phyloP scores from a whole-genome alignment of 2,888 invertebrate genomes.

The Sycophila texana region DNA sequence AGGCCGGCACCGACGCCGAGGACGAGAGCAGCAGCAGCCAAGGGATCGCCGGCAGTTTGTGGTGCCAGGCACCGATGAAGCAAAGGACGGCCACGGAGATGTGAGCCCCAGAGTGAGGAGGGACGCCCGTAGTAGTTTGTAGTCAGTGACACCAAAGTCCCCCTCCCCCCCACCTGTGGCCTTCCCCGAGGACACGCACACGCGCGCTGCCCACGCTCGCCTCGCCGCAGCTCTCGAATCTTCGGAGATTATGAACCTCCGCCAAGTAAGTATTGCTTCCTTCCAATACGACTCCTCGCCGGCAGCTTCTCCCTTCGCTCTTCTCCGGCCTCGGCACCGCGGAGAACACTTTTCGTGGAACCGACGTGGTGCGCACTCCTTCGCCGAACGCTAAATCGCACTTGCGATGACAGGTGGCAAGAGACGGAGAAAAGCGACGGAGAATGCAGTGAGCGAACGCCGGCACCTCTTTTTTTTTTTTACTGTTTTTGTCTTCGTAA shows the following conservation, averaged over 20 bases:
- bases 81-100: slow-evolving; percentile 66
- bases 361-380: neutral
- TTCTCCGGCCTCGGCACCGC: neutral
- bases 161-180: slow-evolving; percentile 14
- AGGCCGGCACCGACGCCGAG: slow-evolving; percentile 39
- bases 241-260: slow-evolving; percentile 56
- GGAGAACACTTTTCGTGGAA: slow-evolving; percentile 14
- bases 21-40: neutral
- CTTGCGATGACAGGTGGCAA: slow-evolving; percentile 13
- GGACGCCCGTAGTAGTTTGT: slow-evolving; percentile 72
- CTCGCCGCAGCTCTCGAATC: slow-evolving; percentile 43
- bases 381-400: neutral
- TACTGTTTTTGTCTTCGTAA: slow-evolving; percentile 36
- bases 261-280: slow-evolving; percentile 51
- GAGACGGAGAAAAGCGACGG: slow-evolving; percentile 20
- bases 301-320: slow-evolving; percentile 3
- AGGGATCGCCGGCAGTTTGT: neutral
- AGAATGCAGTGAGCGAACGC: slow-evolving; percentile 18
- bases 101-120: slow-evolving; percentile 70
- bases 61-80: slow-evolving; percentile 60
- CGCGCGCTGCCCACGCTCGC: slow-evolving; percentile 16
- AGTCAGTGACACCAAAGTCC: slow-evolving; percentile 61
- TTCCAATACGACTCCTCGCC: neutral
- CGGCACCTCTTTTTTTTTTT: neutral
- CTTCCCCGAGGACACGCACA: slow-evolving; percentile 28